These are phyloP conservation scores for Drosophila punjabiensis DNA, from an alignment of 1,140 invertebrate genomes.

Conservation along the genomic window DNA sequence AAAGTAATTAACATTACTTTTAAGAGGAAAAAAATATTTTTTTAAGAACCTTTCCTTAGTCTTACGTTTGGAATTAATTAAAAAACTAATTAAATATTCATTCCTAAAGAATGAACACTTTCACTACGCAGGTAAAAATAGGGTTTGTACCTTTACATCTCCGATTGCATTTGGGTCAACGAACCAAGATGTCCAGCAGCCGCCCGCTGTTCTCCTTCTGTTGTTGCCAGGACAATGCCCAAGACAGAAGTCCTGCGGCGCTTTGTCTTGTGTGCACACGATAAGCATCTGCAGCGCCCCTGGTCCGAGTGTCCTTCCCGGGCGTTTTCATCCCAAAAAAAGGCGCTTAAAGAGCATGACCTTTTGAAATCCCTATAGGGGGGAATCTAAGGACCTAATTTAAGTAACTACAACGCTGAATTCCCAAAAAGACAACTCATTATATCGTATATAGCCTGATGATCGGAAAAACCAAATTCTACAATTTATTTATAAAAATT, in stretches of 20 bases:
- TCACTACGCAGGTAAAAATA: not conserved
- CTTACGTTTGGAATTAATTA: not conserved
- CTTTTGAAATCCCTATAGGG: not conserved
- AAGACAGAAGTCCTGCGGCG: conserved; percentile 39
- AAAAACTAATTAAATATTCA: not conserved
- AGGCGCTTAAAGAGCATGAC: conserved; percentile 28
- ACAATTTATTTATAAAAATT: no score
- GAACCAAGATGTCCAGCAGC: conserved; percentile 28
- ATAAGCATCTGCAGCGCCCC: conserved; percentile 48
- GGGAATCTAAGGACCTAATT: not conserved
- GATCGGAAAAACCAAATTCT: no score
- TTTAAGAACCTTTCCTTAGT: not conserved
- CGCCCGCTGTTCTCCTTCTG: conserved; percentile 9
- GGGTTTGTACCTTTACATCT: not conserved
- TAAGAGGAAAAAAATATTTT: not conserved
- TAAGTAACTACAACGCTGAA: no score
- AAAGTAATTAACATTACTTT: not conserved
- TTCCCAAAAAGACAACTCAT: not conserved
- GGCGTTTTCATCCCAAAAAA: conserved; percentile 24
- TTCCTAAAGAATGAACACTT: not conserved
- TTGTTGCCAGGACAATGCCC: conserved; percentile 27
- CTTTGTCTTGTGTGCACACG: conserved; percentile 20
- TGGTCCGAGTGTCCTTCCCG: not conserved
- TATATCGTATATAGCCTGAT: no score
- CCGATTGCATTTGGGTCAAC: conserved; percentile 29